phyloP scores from a whole-genome alignment of 2,888 invertebrate genomes.

The Melanchra persicariae region DNA sequence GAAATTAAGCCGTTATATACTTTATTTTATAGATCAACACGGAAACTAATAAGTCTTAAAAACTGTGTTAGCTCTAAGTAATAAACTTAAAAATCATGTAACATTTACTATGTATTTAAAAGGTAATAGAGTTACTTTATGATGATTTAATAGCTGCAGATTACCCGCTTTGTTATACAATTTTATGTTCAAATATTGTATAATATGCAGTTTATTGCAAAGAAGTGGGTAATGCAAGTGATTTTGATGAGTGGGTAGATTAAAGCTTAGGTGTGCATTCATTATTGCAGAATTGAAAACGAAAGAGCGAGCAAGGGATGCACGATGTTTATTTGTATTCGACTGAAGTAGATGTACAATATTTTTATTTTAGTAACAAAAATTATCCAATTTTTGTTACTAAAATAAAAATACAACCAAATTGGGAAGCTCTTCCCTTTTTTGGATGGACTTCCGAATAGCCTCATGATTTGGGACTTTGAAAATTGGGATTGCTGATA shows the following conservation, averaged over 20 bases:
- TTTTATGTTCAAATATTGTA: constrained; percentile 46
- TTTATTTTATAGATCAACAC: constrained; percentile 5
- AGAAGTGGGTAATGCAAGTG: constrained; percentile 1
- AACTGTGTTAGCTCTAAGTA: neutral
- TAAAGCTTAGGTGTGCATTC: constrained; percentile 9
- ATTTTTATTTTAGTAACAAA: too few relatives aligned
- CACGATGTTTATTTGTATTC: constrained; percentile 18
- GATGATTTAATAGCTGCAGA: constrained; percentile 34
- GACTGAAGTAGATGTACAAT: too few relatives aligned
- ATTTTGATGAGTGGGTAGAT: constrained; percentile 22
- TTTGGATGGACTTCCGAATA: too few relatives aligned
- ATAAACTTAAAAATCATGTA: constrained; percentile 33
- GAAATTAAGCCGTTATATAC: too few relatives aligned
- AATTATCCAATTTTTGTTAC: too few relatives aligned
- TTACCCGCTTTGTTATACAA: constrained; percentile 47
- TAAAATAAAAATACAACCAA: too few relatives aligned
- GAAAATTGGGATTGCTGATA: too few relatives aligned
- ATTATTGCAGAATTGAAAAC: neutral
- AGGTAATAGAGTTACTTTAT: constrained; percentile 19
- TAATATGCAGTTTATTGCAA: constrained; percentile 30
- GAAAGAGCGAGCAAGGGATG: neutral
- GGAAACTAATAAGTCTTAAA: neutral
- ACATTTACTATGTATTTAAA: constrained; percentile 34
- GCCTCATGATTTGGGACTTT: too few relatives aligned
- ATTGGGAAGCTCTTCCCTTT: too few relatives aligned